These are phyloP conservation scores for Anthophora plumipes DNA, from an alignment of 2,888 invertebrate genomes.

Conservation along the genomic window DNA sequence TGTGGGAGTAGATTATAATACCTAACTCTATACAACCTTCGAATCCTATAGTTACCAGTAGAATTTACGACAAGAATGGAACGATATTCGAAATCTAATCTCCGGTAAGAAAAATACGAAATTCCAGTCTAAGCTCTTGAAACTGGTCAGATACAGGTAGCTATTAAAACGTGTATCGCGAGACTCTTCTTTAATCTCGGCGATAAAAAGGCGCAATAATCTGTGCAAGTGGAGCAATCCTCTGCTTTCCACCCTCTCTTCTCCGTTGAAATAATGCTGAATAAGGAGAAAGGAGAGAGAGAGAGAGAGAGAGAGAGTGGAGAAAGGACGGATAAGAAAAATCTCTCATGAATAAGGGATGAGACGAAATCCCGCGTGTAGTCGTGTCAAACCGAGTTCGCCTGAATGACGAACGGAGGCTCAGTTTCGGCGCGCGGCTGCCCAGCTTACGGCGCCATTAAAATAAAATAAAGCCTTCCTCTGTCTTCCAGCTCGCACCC, in stretches of 20 bases:
- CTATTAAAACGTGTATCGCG: background rate
- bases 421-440: constrained; percentile 66
- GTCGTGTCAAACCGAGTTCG: constrained; percentile 64
- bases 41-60: too few relatives aligned
- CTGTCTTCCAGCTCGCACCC: constrained; percentile 61
- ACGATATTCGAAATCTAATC: too few relatives aligned
- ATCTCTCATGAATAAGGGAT: constrained; percentile 80
- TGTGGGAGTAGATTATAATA: background rate
- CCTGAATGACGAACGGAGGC: constrained; percentile 74
- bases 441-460: constrained; percentile 79
- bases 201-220: constrained; percentile 22
- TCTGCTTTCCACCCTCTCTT: constrained; percentile 13
- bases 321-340: constrained; percentile 45
- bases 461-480: constrained; percentile 79
- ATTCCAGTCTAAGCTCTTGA: background rate
- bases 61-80: too few relatives aligned
- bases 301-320: background rate
- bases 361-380: constrained; percentile 75
- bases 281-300: constrained; percentile 24
- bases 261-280: constrained; percentile 13
- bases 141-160: background rate
- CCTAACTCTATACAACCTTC: background rate
- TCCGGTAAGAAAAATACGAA: background rate
- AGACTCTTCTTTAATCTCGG: background rate
- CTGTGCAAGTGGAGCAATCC: constrained; percentile 28